These are phyloP conservation scores for Haemorhous mexicanus DNA, from an alignment of 2,113 vertebrate genomes.

Conservation along the genomic window DNA sequence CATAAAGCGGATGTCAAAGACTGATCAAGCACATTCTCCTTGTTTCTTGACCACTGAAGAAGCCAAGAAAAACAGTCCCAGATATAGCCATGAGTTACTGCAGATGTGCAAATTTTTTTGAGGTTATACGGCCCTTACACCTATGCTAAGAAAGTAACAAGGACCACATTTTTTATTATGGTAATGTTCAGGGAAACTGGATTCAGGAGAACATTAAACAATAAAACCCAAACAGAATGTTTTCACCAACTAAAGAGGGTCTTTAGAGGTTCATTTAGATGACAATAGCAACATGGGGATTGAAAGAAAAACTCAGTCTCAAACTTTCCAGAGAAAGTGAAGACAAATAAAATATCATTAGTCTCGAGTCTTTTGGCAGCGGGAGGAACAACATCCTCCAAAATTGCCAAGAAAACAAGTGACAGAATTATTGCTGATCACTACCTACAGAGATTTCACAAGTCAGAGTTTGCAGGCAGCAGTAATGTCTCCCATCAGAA, in stretches of 20 bases:
- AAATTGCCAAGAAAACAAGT: background rate
- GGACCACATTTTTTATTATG: background rate
- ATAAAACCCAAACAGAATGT: background rate
- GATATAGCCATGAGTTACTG: background rate
- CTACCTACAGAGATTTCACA: background rate
- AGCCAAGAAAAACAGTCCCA: background rate
- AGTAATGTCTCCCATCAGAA: background rate
- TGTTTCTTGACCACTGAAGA: background rate
- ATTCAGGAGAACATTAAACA: background rate
- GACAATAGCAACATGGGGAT: background rate
- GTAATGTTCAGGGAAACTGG: background rate
- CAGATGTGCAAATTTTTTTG: background rate
- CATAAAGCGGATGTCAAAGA: background rate
- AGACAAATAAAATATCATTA: background rate
- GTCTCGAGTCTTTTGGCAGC: background rate
- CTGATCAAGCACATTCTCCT: background rate
- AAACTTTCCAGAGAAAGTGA: background rate
- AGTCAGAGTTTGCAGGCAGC: background rate
- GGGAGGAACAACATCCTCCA: background rate
- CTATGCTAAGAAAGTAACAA: background rate
- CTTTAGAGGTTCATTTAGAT: background rate
- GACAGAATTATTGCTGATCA: background rate
- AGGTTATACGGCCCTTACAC: background rate
- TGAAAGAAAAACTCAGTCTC: background rate
- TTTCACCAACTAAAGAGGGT: background rate